These are phyloP conservation scores for Pissodes strobi DNA, from an alignment of 1,140 invertebrate genomes.

Conservation along the genomic window DNA sequence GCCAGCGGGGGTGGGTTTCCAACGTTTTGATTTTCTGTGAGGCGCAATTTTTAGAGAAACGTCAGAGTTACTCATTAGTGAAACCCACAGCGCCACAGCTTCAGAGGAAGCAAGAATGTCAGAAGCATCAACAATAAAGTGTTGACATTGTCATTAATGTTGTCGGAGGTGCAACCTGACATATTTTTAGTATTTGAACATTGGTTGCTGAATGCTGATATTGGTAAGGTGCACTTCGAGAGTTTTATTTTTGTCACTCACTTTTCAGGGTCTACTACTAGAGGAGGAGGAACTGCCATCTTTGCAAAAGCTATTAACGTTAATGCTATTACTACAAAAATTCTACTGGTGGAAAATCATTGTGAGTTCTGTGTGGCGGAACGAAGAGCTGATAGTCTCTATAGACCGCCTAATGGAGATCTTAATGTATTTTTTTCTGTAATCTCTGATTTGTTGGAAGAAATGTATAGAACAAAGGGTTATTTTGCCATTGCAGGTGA, in stretches of 20 bases:
- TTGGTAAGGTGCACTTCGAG: background rate
- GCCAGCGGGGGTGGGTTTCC: no score
- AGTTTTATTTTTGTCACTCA: background rate
- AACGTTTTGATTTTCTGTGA: no score
- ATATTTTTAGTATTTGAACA: background rate
- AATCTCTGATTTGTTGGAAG: background rate
- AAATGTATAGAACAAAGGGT: background rate
- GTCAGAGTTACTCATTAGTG: no score
- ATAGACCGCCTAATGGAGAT: no score
- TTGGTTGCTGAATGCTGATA: background rate
- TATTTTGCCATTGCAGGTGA: background rate
- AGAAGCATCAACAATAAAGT: background rate
- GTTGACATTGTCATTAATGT: background rate
- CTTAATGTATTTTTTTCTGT: background rate
- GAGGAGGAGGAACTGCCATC: no score
- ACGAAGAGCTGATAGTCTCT: no score
- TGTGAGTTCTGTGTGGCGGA: background rate
- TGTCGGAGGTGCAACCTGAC: background rate
- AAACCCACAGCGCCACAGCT: no score
- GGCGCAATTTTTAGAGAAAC: no score
- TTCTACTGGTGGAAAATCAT: background rate
- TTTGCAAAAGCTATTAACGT: background rate
- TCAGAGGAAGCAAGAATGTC: no score
- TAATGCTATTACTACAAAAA: background rate
- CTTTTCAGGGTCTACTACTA: background rate